Conservation (phyloP, 2,113 vertebrate genomes). For the Podarcis raffonei region DNA sequence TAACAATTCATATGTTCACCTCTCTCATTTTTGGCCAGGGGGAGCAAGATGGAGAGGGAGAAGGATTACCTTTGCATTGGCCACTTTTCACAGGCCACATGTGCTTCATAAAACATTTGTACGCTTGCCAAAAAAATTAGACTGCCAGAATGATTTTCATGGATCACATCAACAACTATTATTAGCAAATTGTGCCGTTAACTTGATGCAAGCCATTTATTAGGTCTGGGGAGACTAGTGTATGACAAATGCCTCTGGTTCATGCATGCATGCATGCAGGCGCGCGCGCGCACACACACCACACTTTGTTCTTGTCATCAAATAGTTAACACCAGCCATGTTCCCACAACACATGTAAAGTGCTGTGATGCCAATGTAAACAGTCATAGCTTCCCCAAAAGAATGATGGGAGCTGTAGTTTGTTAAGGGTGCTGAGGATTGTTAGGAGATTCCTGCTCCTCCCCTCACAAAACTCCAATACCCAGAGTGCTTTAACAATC, state of each 20-base stretch:
- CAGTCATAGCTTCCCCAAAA: no score
- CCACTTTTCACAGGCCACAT: conserved; percentile 62
- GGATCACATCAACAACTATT: conserved; percentile 70
- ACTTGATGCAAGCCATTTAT: conserved; percentile 72
- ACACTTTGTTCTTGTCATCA: conserved; percentile 57
- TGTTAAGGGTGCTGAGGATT: no score
- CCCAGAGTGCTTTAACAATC: no score
- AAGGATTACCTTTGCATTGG: conserved; percentile 62
- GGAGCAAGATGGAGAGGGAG: neutral
- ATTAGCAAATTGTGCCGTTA: conserved; percentile 74
- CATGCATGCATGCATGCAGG: neutral
- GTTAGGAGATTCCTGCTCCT: no score
- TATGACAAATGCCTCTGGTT: conserved; percentile 63
- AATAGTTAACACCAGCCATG: conserved; percentile 48
- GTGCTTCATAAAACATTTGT: conserved; percentile 72
- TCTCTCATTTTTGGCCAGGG: neutral
- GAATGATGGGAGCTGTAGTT: no score
- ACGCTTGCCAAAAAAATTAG: conserved; percentile 68
- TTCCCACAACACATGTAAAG: no score
- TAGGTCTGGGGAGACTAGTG: conserved; percentile 64
- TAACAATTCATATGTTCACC: conserved; percentile 33
- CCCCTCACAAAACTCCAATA: no score
- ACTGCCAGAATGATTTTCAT: conserved; percentile 68
- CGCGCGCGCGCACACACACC: conserved; percentile 10
- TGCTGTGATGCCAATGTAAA: no score